Base-by-base conservation (phyloP, 2,113 vertebrate genomes). In the Probosciger aterrimus region DNA sequence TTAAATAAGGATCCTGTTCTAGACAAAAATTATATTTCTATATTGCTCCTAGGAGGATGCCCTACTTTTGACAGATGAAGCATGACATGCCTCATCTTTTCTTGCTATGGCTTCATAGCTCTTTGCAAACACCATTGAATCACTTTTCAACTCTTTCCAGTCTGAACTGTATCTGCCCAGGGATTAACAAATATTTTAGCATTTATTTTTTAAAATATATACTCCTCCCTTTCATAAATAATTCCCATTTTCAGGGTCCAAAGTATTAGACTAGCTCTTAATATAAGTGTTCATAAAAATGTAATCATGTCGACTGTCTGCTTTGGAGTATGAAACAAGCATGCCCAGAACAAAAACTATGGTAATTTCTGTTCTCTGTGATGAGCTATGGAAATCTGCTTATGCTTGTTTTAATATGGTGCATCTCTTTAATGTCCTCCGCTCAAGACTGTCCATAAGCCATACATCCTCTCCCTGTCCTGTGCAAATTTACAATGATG, bases 61-160 rank as follows among this genome's bases (percentile, higher is more conserved):
- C 88, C 65, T 85, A 24, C 12, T 88, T 95, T 47, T 73, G 74
- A 50, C 35, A 79, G 67, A 37, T n/a, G 49, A 93, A 88, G n/a
- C 0, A 0, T 67, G 83, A 67, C 14, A 7, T 46, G 18, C 13
- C 39, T 78, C 53, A 37, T 37, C 73, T 77, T 86, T 85, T 68
- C 75, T 65, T 65, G 7, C 65, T 64, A n/a, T 82, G 74, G 43
- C 33, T 79, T 93, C 62, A 23, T 4, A 71, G 15, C 12, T 91
- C 69, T 84, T 89, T 71, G 27, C 28, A 91, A 79, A 65, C 14
- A 47, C 2, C 28, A 39, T 0, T 50, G 52, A 19, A 14, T 59
- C n/a, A 59, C 7, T 76, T 90, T 64, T 73, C 62, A 64, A 17
- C 57, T 11, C 25, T 79, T 79, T 91, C 47, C 20, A 10, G 14